Base-by-base conservation (phyloP, 2,113 vertebrate species). In the Nannospalax galili region DNA sequence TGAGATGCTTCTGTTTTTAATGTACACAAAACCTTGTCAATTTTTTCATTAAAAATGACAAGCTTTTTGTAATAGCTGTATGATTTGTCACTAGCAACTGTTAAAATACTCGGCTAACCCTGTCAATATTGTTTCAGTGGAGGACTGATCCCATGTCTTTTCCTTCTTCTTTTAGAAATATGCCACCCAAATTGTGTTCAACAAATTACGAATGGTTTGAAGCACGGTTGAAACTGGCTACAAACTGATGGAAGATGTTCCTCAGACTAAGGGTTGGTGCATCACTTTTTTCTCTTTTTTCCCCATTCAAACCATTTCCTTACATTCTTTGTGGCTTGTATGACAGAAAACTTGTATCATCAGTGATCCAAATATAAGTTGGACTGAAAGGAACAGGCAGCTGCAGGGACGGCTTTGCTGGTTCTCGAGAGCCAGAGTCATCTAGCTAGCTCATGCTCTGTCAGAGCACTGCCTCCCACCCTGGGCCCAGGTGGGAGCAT, bases 341-440 rank as follows among this genome's bases (percentile, higher is more conserved):
- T 7, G 10, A 85, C 28, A 30, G n/a, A 62, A 93, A 85, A 48
- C 19, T n/a, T 14, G 7, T 4, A 4, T 37, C 9, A 5, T 20
- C 3, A 15, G 28, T 2, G 15, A 74, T 32, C 9, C 22, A 0
- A 22, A 28, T 32, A n/a, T 74, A 20, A 58, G 9, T 7, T 70
- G 22, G 32, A 26, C 2, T 20, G 28, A 16, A 10, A 52, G 42
- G 52, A 40, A 58, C 11, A 5, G 35, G 52, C 3, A 69, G 12
- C 28, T 7, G 28, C 32, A 5, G 24, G 4, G 6, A 17, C 1
- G 9, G 5, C 20, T 24, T 60, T 56, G 1, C 0, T 7, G 5
- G 30, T 22, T 10, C 40, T 37, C 16, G 20, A 67, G 42, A 45
- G 10, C 17, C 32, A 1, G 12, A 12, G 17, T 3, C 26, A 9